These are phyloP conservation scores for Enteromius afrohamiltoni DNA, from an alignment of 2,797 vertebrate genomes.

Conservation along the genomic window DNA sequence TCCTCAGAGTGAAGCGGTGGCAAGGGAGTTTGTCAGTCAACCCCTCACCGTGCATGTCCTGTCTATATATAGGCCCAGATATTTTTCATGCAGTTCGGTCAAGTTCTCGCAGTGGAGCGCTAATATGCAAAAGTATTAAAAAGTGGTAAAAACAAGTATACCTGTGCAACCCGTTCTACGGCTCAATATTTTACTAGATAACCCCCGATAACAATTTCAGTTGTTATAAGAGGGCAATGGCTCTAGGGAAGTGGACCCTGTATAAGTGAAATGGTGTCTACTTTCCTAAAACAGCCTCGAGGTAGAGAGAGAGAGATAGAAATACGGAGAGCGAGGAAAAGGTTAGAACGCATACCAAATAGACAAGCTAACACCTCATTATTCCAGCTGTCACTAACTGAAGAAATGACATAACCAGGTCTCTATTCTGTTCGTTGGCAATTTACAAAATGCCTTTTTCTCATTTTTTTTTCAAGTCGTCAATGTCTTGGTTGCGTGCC, in stretches of 20 bases:
- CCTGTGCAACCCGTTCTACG: slow-evolving; percentile 4
- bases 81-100: not conserved
- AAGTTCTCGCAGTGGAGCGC: not conserved
- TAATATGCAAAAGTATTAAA: slow-evolving; percentile 6
- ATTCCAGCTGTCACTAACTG: slow-evolving; percentile 39
- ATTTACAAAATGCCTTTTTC: slow-evolving; percentile 24
- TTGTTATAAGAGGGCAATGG: slow-evolving; percentile 14
- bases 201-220: slow-evolving; percentile 14
- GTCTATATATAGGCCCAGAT: not conserved
- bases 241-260: slow-evolving; percentile 33
- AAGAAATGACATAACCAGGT: slow-evolving; percentile 33
- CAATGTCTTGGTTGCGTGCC: slow-evolving; percentile 6
- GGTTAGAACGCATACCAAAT: slow-evolving; percentile 37
- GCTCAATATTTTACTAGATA: slow-evolving; percentile 21
- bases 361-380: slow-evolving; percentile 46
- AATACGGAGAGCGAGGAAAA: not conserved
- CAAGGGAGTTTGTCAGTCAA: slow-evolving; percentile 12
- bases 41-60: not conserved
- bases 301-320: slow-evolving; percentile 38
- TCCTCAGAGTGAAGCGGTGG: not conserved
- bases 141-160: not conserved
- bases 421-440: slow-evolving; percentile 26
- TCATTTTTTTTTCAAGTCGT: not conserved
- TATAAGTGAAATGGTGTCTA: slow-evolving; percentile 39
- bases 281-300: slow-evolving; percentile 43